Base-by-base conservation (phyloP, 2,113 vertebrate species). In the Silurus asotus region DNA sequence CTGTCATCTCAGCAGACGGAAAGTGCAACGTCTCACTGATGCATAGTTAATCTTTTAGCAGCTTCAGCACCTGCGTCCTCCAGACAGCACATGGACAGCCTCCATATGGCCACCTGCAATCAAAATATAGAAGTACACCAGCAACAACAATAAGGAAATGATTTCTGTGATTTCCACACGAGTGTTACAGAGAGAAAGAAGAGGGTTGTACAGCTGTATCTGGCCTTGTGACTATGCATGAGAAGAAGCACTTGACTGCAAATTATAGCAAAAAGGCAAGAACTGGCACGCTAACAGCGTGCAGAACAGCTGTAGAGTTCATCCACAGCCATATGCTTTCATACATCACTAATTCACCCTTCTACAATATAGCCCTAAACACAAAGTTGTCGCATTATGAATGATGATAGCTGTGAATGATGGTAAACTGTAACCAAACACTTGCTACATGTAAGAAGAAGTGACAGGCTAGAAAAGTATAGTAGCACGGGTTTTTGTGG, bases 181-280 rank as follows among this genome's bases (percentile, higher is more conserved):
- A 11, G 15, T 61, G 62, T 1, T 23, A 72, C 8, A 2, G 11
- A 51, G 28, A 81, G 49, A 7, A 48, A 80, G 15, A 23, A 28
- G 15, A 76, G 9, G 10, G 45, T 6, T 45, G 62, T 76, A 19
- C 77, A 45, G 15, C 55, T 59, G 74, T 76, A 28, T 7, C 37
- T 45, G 55, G 65, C 67, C 53, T 55, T 51, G 37, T 64, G 14
- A 62, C 56, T 75, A 56, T 5, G 19, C 64, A n/a, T 53, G 13
- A 82, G 72, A 82, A 84, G 17, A 78, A 65, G 65, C 81, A 83
- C 61, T 65, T 67, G 23, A 69, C 78, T 6, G n/a, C 78, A 61
- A 65, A 72, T 48, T 13, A 69, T 6, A 72, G 55, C 25, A 59
- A 56, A 75, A 81, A 80, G 58, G 72, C 15, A 53, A 56, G 49